Percentiles rank a stretch among this genome's conserved stretches.
phyloP scores from a whole-genome alignment of 2,113 vertebrate genomes.

The Nothoprocta perdicaria region DNA sequence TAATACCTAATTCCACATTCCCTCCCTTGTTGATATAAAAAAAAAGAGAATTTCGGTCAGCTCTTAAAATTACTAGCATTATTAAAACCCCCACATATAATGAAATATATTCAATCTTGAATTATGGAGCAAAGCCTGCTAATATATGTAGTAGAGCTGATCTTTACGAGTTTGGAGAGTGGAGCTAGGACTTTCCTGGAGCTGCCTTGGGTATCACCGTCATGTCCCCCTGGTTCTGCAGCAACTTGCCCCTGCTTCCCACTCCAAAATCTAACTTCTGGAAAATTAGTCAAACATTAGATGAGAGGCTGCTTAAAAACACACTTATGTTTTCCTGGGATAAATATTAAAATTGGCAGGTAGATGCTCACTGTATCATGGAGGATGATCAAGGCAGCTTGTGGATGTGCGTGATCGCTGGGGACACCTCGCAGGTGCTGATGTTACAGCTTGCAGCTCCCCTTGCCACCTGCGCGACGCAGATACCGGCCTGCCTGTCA shows the following conservation, averaged over 20 bases:
- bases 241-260: neutral
- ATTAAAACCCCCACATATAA: neutral
- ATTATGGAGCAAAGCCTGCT: neutral
- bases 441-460: constrained; percentile 36
- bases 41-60: neutral
- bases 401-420: constrained; percentile 41
- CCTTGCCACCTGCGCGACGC: constrained; percentile 51
- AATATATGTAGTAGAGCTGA: neutral
- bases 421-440: constrained; percentile 53
- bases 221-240: neutral
- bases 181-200: neutral
- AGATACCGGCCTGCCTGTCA: constrained; percentile 62
- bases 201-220: neutral
- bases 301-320: neutral
- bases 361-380: neutral
- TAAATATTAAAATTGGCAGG: constrained; percentile 20
- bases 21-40: neutral
- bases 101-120: neutral
- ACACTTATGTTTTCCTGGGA: neutral
- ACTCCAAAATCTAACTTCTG: neutral
- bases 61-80: neutral
- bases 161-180: neutral
- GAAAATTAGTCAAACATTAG: neutral
- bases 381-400: constrained; percentile 8
- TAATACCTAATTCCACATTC: neutral